Evolutionary conservation across 2,888 invertebrate species (phyloP), one percentile per base, ranked within the genome.

Genomic region (Cephus nigrinus): DNA sequence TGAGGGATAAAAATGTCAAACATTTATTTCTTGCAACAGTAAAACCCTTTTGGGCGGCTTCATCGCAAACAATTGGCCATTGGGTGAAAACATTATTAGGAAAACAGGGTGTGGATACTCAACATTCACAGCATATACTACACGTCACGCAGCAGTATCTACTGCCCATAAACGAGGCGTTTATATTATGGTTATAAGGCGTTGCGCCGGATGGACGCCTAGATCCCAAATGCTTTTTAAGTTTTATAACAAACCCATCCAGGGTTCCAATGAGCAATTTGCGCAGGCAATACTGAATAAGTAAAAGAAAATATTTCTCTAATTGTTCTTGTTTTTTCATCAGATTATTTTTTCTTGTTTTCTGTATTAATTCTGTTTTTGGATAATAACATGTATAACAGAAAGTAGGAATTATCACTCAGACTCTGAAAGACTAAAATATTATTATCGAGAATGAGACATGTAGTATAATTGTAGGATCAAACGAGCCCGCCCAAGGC

Each of bases 81-180:
- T 85, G 83, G 84, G 79, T 85, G 32, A 84, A 85, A 77, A 40
- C 80, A 1, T 30, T 82, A 0, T 73, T 82, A 12, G n/a, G 12
- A 12, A 78, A 73, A 81, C 77, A 30, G 5, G 84, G 81, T 15
- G 71, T 84, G 11, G 79, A 84, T 75, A 81, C 76, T 11, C 69
- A 76, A 35, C 76, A 55, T 83, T 83, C 31, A 77, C 80, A 11
- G 82, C 82, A 0, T 81, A 83, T 31, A 81, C 77, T 34, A 80
- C 82, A n/a, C 72, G 78, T 68, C 82, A 85, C 69, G 82, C 83
- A 30, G 72, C 81, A 12, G 76, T 79, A 12, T 84, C 81, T 1
- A 73, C 80, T 15, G 82, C 82, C 3, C 40, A 73, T 32, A 73
- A 73, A 15, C 80, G 74, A 72, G 79, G 78, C 1, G 74, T 82